Evolutionary conservation across 2,113 vertebrate genomes (phyloP), one percentile per base, ranked within the genome.

Genomic region (Nothobranchius kuhntae): DNA sequence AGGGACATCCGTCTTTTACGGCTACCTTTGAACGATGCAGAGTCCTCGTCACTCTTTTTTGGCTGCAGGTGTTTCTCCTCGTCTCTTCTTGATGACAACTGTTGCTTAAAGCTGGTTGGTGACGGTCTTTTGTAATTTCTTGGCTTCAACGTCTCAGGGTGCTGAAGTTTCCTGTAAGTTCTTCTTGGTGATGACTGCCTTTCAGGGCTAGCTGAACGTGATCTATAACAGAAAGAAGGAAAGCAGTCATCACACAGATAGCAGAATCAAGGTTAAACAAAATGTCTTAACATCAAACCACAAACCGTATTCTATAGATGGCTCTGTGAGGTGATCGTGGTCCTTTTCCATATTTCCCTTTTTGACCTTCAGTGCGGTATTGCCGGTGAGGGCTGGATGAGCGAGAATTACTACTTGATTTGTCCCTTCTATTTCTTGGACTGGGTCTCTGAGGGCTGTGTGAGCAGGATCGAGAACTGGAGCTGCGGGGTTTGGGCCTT

Each of bases 291-390:
- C 13, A 10, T 24, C 3, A 63, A 13, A 24, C 8, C 1, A 60
- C 69, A 30, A 13, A 90, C 89, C 89, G 85, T 71, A 4, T 65
- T 8, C 4, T 17, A 21, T 21, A 58, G 77, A 7, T 40, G 38
- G 38, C 9, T 7, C 80, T 78, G 53, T 12, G 44, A 9, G 11
- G 44, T 12, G 12, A 45, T 45, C 44, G 38, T 40, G 38, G 38
- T 40, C 38, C 36, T 6, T 38, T 38, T 38, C 36, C 38, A 40
- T 40, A 9, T 8, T 40, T 40, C 38, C 38, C 9, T 40, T 40
- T 40, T 40, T 40, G 44, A 11, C 44, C 13, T 10, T 45, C 12
- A 11, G 13, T 2, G 44, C 2, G 42, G 11, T 9, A 44, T 10
- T 45, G 14, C 15, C 9, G 48, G n/a, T 14, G 24, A 36, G 68